These are phyloP conservation scores for Andrena haemorrhoa DNA, from an alignment of 2,888 invertebrate species.

Conservation along the genomic window DNA sequence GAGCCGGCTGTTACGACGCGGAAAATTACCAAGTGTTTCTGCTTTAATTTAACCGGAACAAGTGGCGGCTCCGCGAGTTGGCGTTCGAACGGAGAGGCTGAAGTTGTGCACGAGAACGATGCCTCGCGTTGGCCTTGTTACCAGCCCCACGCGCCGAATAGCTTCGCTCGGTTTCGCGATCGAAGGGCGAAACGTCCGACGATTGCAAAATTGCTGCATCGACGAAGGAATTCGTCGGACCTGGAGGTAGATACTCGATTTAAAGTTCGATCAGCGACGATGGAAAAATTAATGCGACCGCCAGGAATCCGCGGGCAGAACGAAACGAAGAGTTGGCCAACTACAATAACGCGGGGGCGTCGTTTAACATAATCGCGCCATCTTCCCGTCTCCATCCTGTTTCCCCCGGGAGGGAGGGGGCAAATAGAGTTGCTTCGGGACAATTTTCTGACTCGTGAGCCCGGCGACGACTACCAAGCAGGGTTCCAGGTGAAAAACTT, in stretches of 20 bases:
- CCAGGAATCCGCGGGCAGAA: neutral
- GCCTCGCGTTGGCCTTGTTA: neutral
- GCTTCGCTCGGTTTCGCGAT: neutral
- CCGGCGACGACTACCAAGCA: constrained; percentile 9
- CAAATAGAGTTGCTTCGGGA: constrained; percentile 44
- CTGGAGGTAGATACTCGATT: neutral
- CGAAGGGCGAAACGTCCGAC: neutral
- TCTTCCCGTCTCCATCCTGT: constrained; percentile 24
- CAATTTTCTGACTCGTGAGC: constrained; percentile 39
- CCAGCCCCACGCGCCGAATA: neutral
- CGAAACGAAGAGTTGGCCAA: constrained; percentile 13
- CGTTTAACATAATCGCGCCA: constrained; percentile 45
- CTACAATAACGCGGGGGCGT: constrained; percentile 14
- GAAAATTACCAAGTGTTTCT: neutral
- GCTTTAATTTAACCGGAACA: neutral
- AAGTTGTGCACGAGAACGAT: neutral
- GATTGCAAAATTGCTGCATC: neutral
- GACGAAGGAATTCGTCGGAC: neutral
- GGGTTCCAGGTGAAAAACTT: constrained; percentile 46
- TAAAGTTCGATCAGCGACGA: neutral
- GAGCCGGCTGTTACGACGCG: neutral
- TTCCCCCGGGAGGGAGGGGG: constrained; percentile 2
- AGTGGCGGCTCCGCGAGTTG: neutral
- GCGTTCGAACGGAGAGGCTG: neutral
- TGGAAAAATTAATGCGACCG: neutral